phyloP scores from a whole-genome alignment of 1,140 invertebrate genomes.

The Leptopilina boulardi region DNA sequence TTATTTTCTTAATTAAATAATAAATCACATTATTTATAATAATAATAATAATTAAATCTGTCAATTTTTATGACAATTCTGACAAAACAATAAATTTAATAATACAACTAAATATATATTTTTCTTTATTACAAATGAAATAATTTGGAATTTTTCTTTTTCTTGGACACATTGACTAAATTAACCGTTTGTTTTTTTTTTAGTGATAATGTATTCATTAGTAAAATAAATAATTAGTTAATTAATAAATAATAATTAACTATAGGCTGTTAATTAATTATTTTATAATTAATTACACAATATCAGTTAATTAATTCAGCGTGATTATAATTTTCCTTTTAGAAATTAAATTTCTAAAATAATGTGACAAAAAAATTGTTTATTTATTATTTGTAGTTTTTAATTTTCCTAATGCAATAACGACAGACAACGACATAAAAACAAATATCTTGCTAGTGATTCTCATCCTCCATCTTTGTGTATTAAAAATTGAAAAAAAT shows the following conservation, averaged over 20 bases:
- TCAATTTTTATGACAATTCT: background rate
- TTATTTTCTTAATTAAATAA: constrained; percentile 1
- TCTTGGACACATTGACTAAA: background rate
- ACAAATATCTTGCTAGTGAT: background rate
- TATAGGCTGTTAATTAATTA: constrained; percentile 14
- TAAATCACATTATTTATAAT: constrained; percentile 8
- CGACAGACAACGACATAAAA: background rate
- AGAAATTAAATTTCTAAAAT: too few species aligned
- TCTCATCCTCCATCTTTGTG: background rate
- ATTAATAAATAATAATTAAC: too few species aligned
- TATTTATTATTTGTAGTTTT: too few species aligned
- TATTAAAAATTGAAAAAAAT: constrained; percentile 4
- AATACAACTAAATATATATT: background rate
- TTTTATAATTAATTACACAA: too few species aligned
- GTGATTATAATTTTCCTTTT: background rate
- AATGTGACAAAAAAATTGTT: too few species aligned
- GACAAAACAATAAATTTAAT: background rate
- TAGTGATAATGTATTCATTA: too few species aligned
- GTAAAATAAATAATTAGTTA: too few species aligned
- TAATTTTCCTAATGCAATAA: constrained; percentile 5
- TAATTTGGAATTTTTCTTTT: background rate
- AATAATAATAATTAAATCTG: background rate
- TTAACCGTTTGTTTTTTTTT: too few species aligned
- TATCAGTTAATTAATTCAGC: background rate
- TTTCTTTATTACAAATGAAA: background rate